Evolutionary conservation across 2,113 vertebrate genomes (phyloP).

Genomic region (Hemibagrus wyckioides): DNA sequence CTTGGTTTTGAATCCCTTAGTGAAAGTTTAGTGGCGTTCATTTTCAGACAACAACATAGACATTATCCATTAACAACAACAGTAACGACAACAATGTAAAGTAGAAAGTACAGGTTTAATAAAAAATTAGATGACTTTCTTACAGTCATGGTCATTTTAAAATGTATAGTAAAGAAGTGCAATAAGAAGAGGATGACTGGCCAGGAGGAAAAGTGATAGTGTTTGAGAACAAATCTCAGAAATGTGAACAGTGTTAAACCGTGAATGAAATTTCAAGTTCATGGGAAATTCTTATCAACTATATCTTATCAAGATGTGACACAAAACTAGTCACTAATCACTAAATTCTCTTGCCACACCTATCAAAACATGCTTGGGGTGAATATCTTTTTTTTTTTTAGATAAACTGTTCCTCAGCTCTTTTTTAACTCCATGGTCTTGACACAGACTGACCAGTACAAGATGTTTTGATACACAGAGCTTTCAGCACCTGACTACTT

Average conservation of each 20-base stretch:
- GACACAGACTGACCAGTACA: not conserved
- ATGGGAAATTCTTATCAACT: not conserved
- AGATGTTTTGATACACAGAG: not conserved
- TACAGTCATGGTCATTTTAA: not conserved
- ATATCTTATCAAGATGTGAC: not conserved
- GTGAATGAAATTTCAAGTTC: not conserved
- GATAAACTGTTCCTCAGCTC: not conserved
- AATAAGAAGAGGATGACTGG: not conserved
- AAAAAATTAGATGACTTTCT: not conserved
- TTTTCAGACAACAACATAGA: not conserved
- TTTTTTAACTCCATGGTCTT: not conserved
- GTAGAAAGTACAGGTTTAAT: not conserved
- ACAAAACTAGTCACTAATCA: not conserved
- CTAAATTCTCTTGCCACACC: not conserved
- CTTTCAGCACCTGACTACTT: not conserved
- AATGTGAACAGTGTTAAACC: not conserved
- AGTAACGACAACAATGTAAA: not conserved
- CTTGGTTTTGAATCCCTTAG: not conserved
- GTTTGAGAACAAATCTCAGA: too few species aligned
- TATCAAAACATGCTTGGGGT: not conserved
- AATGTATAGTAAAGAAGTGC: not conserved
- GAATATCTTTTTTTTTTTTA: not conserved
- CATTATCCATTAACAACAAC: not conserved
- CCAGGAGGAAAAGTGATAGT: not conserved
- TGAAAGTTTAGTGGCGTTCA: not conserved